Percentiles rank a stretch among this genome's conserved stretches.
phyloP scores from a whole-genome alignment of 2,888 invertebrate genomes.

The Philereme transversata region DNA sequence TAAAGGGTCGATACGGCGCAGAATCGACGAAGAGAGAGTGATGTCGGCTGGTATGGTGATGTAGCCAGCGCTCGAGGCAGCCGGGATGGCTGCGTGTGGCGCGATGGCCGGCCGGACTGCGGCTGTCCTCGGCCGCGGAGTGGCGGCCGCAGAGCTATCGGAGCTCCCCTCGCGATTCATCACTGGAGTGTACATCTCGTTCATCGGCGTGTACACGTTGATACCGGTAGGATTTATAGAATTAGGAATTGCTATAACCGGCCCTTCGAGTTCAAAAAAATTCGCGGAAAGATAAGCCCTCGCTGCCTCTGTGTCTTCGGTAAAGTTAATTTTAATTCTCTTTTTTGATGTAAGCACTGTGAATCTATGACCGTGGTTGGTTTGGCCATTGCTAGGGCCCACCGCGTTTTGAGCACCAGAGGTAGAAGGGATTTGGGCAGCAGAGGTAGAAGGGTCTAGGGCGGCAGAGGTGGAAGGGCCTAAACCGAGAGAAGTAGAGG shows the following conservation, averaged over 20 bases:
- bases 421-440: background rate
- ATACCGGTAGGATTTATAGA: background rate
- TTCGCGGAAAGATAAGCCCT: background rate
- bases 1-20: too few relatives aligned
- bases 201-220: background rate
- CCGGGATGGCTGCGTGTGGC: too few relatives aligned
- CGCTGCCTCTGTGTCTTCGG: background rate
- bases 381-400: background rate
- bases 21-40: too few relatives aligned
- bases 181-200: slow-evolving; percentile 1
- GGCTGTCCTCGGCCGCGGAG: background rate
- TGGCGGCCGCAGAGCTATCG: background rate
- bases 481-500: background rate
- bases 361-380: background rate
- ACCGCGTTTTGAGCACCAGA: background rate
- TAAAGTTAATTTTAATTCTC: background rate
- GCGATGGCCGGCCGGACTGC: too few relatives aligned
- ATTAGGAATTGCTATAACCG: slow-evolving; percentile 5
- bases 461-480: background rate
- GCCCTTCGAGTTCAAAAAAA: background rate
- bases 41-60: too few relatives aligned
- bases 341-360: background rate
- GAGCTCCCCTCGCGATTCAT: background rate
- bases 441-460: background rate
- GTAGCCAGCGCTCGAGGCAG: too few relatives aligned